These are phyloP conservation scores for Cynocephalus volans DNA, from an alignment of 2,113 vertebrate species.

Conservation along the genomic window DNA sequence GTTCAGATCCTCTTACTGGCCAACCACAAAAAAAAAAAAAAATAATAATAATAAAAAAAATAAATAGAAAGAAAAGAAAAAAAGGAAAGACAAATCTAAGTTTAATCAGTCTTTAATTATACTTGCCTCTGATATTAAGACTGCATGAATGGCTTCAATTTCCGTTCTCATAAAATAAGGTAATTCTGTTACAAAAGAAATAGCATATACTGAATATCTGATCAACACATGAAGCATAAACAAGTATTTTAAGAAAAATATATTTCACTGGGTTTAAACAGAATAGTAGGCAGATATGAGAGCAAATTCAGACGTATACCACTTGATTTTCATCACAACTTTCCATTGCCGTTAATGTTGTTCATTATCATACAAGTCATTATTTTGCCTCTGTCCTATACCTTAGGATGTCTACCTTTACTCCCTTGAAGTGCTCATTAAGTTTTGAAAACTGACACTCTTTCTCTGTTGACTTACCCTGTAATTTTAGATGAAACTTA, in stretches of 20 bases:
- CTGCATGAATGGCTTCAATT: conserved; percentile 91
- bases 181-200: too few relatives aligned
- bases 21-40: too few relatives aligned
- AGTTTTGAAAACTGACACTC: conserved; percentile 34
- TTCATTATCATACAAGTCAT: not conserved
- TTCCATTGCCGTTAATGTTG: not conserved
- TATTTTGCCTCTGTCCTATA: not conserved
- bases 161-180: conserved; percentile 91
- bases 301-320: too few relatives aligned
- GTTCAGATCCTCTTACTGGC: too few relatives aligned
- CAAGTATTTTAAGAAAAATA: too few relatives aligned
- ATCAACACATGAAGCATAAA: too few relatives aligned
- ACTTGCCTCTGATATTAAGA: conserved; percentile 95
- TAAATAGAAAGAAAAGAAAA: too few relatives aligned
- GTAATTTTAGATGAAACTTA: conserved; percentile 38
- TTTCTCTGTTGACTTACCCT: not conserved
- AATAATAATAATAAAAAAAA: too few relatives aligned
- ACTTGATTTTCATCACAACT: too few relatives aligned
- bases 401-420: not conserved
- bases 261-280: too few relatives aligned
- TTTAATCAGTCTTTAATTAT: conserved; percentile 59
- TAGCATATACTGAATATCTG: too few relatives aligned
- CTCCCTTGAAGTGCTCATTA: not conserved
- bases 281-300: too few relatives aligned
- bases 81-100: conserved; percentile 54